Base-by-base conservation (phyloP, 1,140 invertebrate species). In the Scaptodrosophila lebanonensis region DNA sequence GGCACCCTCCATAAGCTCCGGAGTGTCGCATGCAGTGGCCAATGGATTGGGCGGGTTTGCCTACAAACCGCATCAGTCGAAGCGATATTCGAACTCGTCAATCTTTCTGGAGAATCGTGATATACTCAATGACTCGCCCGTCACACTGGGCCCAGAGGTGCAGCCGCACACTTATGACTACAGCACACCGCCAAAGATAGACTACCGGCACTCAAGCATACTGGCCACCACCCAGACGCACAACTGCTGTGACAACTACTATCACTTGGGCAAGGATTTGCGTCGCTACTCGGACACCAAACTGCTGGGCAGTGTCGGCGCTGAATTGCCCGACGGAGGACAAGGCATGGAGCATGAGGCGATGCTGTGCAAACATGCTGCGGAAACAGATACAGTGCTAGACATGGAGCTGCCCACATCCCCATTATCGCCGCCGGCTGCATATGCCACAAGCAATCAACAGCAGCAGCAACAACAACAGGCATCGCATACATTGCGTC, bases 251-350 rank as follows among this genome's bases (percentile, higher is more conserved):
- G 62, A 45, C 17, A 43, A 48, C 35, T 70, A 85, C 36, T 70
- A 83, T 47, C 50, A 42, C 11, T 12, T 83, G 30, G 66, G 42
- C 20, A 54, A 71, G 58, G 77, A 86, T 30, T 45, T 85, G 11
- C 72, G 87, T 33, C 86, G 89, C 38, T 88, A 86, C 66, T 89
- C 89, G 15, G 89, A 90, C 64, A 88, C 89, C 45, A 87, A 88
- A 66, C 63, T 88, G 30, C 33, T n/a, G n/a, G 51, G 38, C 18
- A 44, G 50, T 35, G 17, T 20, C 12, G 59, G 51, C 36, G n/a
- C n/a, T n/a, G n/a, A n/a, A n/a, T n/a, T n/a, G n/a, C n/a, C n/a
- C n/a, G 33, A 9, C n/a, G 33, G 43, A 8, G 32, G n/a, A n/a
- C n/a, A n/a, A n/a, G n/a, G 52, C 6, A 27, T 57, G 18, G 69